These are phyloP conservation scores for Drosophila nebulosa DNA, from an alignment of 1,140 invertebrate species.

Conservation along the genomic window DNA sequence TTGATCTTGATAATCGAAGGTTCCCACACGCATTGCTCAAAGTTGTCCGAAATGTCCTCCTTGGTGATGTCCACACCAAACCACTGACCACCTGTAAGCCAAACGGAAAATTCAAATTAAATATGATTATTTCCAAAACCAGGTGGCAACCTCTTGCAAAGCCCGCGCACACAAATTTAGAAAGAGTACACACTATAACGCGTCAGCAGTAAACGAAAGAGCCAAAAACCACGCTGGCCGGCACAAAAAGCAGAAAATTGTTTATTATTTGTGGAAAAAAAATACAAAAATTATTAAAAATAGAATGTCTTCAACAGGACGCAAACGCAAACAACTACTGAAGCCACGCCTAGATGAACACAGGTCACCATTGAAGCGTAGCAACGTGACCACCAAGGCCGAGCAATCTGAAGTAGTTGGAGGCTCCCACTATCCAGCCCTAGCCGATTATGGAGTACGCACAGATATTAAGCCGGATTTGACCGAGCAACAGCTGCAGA, in stretches of 20 bases:
- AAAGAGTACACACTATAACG: slow-evolving; percentile 63
- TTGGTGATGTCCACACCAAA: slow-evolving; percentile 97
- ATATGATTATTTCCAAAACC: not conserved
- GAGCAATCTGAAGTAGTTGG: slow-evolving; percentile 13
- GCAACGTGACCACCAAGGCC: slow-evolving; percentile 36
- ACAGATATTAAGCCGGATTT: slow-evolving; percentile 59
- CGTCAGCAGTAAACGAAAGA: slow-evolving; percentile 44
- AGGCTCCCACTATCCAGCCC: slow-evolving; percentile 31
- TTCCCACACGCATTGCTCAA: slow-evolving; percentile 97
- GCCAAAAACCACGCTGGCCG: slow-evolving; percentile 59
- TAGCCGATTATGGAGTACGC: slow-evolving; percentile 56
- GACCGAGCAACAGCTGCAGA: slow-evolving; percentile 54
- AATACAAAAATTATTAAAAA: not conserved
- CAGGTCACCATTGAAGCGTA: slow-evolving; percentile 53
- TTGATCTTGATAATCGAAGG: slow-evolving; percentile 98
- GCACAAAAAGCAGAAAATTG: slow-evolving; percentile 17
- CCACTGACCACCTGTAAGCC: slow-evolving; percentile 86
- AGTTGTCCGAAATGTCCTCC: slow-evolving; percentile 98
- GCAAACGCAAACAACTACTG: slow-evolving; percentile 62
- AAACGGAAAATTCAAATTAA: slow-evolving; percentile 16
- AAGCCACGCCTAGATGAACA: slow-evolving; percentile 61
- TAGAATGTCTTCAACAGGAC: slow-evolving; percentile 54
- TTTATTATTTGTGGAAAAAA: slow-evolving; percentile 2
- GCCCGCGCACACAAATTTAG: slow-evolving; percentile 52
- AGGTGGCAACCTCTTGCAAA: slow-evolving; percentile 35